These are phyloP conservation scores for Pristiophorus japonicus DNA, from an alignment of 2,113 vertebrate species.

Conservation along the genomic window DNA sequence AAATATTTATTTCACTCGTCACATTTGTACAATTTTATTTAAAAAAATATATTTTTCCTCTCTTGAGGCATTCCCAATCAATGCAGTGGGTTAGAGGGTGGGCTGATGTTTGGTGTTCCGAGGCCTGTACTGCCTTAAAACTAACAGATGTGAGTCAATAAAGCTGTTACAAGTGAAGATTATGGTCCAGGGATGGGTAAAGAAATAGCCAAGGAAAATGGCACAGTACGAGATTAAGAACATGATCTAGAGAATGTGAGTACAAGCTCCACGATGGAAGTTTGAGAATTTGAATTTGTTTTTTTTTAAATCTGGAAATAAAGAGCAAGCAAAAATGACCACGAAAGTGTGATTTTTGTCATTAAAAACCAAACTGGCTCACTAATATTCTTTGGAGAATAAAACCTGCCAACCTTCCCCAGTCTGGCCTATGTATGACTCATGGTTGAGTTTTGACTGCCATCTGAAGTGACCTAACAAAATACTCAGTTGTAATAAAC, in stretches of 20 bases:
- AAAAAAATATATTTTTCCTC: neutral
- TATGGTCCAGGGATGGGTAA: neutral
- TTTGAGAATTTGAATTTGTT: no score
- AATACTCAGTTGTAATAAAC: neutral
- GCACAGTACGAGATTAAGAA: neutral
- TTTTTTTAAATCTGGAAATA: neutral
- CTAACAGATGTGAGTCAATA: neutral
- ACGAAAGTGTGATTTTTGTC: neutral
- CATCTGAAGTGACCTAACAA: no score
- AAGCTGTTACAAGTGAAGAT: neutral
- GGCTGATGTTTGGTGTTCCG: neutral
- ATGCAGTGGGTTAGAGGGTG: neutral
- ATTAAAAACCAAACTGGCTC: neutral
- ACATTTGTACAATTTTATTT: neutral
- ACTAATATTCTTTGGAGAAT: neutral
- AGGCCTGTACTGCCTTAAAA: neutral
- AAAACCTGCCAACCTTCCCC: neutral
- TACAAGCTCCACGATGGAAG: no score
- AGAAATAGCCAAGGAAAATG: no score
- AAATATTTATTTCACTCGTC: neutral
- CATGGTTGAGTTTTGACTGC: no score
- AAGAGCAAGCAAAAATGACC: neutral
- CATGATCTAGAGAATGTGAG: neutral
- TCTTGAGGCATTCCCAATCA: neutral
- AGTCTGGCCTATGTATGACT: neutral